Conservation (phyloP, 2,113 vertebrate genomes). For the Electrona antarctica region DNA sequence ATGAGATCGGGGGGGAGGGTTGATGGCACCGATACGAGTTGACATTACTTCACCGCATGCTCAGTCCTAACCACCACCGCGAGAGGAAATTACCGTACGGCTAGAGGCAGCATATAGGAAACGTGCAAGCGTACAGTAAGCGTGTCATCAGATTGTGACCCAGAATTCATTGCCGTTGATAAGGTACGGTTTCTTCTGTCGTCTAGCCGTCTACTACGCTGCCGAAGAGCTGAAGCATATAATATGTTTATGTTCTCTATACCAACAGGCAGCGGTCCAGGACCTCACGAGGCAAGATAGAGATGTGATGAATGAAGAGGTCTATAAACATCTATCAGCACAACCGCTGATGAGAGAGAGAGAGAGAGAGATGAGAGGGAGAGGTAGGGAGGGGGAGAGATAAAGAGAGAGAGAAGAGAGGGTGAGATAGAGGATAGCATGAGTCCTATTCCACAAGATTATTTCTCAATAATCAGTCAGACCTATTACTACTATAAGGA, state of each 20-base stretch:
- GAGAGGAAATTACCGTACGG: conserved; percentile 16
- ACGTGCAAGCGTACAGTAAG: conserved; percentile 20
- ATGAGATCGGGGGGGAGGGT: neutral
- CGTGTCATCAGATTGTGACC: conserved; percentile 15
- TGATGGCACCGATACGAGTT: conserved; percentile 45
- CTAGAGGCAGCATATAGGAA: conserved; percentile 22
- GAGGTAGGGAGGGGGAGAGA: neutral
- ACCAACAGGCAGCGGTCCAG: no score
- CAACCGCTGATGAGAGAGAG: conserved; percentile 19
- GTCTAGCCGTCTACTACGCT: neutral
- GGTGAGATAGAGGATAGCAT: conserved; percentile 2
- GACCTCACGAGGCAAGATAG: neutral
- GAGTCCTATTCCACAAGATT: conserved; percentile 44
- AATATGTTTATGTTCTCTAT: no score
- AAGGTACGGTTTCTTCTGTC: conserved; percentile 12
- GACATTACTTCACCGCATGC: conserved; percentile 37
- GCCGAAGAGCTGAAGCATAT: neutral
- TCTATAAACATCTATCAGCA: neutral
- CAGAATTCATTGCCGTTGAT: conserved; percentile 25
- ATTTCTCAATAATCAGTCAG: conserved; percentile 52
- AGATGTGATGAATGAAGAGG: neutral
- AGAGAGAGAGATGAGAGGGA: neutral
- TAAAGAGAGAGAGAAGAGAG: neutral
- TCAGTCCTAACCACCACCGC: conserved; percentile 20
- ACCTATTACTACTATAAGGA: no score